Conservation (phyloP, 2,113 vertebrate genomes). For the Callipepla californica region DNA sequence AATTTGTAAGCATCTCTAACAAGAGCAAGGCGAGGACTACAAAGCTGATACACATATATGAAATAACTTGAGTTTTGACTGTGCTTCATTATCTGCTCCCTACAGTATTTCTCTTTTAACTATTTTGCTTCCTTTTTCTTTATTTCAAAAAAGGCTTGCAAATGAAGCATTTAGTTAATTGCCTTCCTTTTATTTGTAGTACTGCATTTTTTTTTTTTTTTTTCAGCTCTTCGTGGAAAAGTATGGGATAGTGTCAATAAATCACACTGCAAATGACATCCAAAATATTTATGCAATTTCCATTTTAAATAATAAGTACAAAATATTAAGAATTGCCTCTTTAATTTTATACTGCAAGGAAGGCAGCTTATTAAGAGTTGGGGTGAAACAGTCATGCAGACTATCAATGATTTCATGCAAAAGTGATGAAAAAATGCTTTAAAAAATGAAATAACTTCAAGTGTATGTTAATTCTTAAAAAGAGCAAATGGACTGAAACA, state of each 20-base stretch:
- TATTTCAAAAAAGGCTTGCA: background rate
- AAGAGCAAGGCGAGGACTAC: conserved; percentile 43
- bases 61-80: conserved; percentile 79
- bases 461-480: rapidly evolving
- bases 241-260: background rate
- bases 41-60: conserved; percentile 56
- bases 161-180: background rate
- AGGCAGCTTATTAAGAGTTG: background rate
- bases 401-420: background rate
- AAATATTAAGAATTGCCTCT: background rate
- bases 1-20: conserved; percentile 41
- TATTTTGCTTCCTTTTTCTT: background rate
- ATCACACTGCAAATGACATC: background rate
- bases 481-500: background rate
- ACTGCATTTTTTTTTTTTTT: background rate
- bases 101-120: background rate
- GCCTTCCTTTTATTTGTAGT: background rate
- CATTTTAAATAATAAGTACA: background rate
- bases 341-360: background rate
- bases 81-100: conserved; percentile 75
- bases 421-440: background rate
- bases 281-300: background rate
- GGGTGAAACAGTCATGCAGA: background rate
- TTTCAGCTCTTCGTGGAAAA: background rate
- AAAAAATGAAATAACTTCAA: background rate